Evolutionary conservation across 2,113 vertebrate genomes (phyloP).

Genomic region (Phyllopteryx taeniolatus): DNA sequence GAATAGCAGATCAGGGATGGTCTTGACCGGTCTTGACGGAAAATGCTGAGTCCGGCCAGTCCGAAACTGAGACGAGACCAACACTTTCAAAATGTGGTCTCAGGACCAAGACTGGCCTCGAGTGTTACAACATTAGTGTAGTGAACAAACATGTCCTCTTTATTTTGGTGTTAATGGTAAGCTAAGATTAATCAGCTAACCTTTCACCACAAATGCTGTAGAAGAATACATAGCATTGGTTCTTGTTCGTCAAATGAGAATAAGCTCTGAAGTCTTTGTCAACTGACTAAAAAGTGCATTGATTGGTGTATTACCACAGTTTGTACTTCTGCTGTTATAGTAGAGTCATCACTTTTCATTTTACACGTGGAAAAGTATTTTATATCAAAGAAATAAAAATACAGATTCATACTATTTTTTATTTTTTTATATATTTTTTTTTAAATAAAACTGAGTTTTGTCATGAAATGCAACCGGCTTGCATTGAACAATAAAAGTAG

Average conservation of each 20-base stretch:
- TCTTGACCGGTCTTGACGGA: no score
- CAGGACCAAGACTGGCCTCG: no score
- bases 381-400: conserved; percentile 20
- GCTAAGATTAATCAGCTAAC: not conserved
- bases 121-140: not conserved
- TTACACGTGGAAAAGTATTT: not conserved
- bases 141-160: not conserved
- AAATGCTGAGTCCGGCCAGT: no score
- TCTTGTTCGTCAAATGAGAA: not conserved
- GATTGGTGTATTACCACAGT: not conserved
- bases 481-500: conserved; percentile 65
- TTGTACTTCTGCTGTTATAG: conserved; percentile 4
- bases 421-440: not conserved
- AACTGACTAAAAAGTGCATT: not conserved
- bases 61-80: no score
- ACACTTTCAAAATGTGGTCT: no score
- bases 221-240: not conserved
- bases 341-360: not conserved
- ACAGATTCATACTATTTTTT: conserved; percentile 30
- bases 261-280: not conserved
- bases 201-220: not conserved
- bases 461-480: conserved; percentile 71
- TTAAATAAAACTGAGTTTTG: conserved; percentile 41
- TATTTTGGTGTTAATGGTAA: not conserved
- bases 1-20: no score